Evolutionary conservation across 1,140 invertebrate genomes (phyloP), one percentile per base, ranked within the genome.

Genomic region (Tetragonula clypearis): DNA sequence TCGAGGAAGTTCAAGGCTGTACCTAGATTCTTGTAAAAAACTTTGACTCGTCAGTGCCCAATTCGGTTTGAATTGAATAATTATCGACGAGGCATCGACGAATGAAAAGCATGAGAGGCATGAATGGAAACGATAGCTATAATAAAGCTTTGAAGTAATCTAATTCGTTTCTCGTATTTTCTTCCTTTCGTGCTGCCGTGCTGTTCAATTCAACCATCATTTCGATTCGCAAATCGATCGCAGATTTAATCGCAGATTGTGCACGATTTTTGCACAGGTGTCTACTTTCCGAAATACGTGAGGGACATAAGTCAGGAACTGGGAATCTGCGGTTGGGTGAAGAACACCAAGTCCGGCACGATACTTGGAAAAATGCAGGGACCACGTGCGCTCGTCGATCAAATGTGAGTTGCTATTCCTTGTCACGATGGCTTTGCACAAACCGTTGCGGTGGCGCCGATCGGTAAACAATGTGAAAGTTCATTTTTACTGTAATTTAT

Each of bases 321-420:
- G 23, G 96, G 96, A 62, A 95, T 98, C 23, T 96, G 96, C 55
- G 98, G 98, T n/a, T 99, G 98, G 98, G 97, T 98, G 79, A 98
- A 98, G 93, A 98, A 98, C 92, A 97, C 96, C n/a, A 98, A 97
- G 93, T 96, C 96, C 86, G 98, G 98, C 53, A 98, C 98, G 15
- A 97, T 98, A 74, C 95, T 98, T 1, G 98, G 98, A 35, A 98
- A 98, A 94, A 96, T 98, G 93, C 97, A 99, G 95, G 98, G 98
- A 41, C 95, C 95, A 23, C 98, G 97, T 92, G 95, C 96, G 14
- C 96, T 96, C 86, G 95, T 98, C 80, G 97, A 98, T 93, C 96
- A 98, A 93, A 97, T 98, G 98, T 98, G 95, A 97, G 97, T 96
- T 72, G 21, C 69, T 56, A 60, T 81, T 62, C 71, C 30, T 78